These are phyloP conservation scores for Drosophila obscura DNA, from an alignment of 1,140 invertebrate species.

Conservation along the genomic window DNA sequence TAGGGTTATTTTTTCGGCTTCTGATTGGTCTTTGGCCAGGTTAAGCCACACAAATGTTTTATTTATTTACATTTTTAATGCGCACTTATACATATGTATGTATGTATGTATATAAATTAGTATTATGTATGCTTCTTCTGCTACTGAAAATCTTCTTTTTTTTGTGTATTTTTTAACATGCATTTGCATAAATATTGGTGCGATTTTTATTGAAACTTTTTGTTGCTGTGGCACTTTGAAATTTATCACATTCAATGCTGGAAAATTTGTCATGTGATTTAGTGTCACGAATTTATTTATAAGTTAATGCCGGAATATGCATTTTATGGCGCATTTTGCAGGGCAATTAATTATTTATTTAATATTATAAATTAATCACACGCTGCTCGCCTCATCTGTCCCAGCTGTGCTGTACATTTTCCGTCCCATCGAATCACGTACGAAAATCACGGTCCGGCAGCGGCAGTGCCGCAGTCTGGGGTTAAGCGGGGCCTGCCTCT, in stretches of 20 bases:
- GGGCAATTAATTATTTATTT: constrained; percentile 49
- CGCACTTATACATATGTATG: not conserved
- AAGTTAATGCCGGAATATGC: constrained; percentile 53
- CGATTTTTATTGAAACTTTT: constrained; percentile 9
- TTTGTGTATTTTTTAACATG: constrained; percentile 5
- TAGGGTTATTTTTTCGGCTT: constrained; percentile 3
- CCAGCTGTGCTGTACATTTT: not conserved
- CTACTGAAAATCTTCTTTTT: constrained; percentile 19
- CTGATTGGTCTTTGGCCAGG: constrained; percentile 9
- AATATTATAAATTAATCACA: constrained; percentile 48
- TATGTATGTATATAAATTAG: constrained; percentile 25
- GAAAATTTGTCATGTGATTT: constrained; percentile 58
- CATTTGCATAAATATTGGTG: constrained; percentile 10
- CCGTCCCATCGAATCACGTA: constrained; percentile 25
- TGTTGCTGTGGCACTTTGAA: constrained; percentile 32
- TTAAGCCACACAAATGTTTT: constrained; percentile 41
- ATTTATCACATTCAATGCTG: constrained; percentile 53
- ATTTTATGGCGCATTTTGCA: constrained; percentile 54
- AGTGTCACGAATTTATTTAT: constrained; percentile 61
- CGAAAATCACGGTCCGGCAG: constrained; percentile 16
- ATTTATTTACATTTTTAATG: constrained; percentile 52
- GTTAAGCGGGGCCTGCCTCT: constrained; percentile 12
- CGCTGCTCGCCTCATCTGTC: too few relatives aligned
- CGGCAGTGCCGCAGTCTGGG: not conserved
- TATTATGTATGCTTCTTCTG: constrained; percentile 19